Evolutionary conservation across 2,888 invertebrate genomes (phyloP), one percentile per base, ranked within the genome.

Genomic region (Rutpela maculata): DNA sequence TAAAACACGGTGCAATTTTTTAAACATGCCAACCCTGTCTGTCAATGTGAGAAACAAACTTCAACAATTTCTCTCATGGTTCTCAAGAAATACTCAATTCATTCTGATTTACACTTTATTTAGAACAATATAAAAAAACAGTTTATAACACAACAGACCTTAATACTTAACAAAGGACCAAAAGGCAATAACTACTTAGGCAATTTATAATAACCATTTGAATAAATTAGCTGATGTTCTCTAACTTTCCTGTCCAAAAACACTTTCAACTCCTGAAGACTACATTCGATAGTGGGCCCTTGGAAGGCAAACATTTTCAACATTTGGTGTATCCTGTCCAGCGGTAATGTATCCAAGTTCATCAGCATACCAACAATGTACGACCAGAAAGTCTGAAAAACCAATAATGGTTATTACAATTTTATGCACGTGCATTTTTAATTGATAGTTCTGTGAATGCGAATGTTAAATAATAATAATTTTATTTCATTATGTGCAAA

Each of bases 301-400:
- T 97, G 97, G 50, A 97, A 97, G 1, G 98, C 98, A 91, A 99
- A 99, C 95, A 98, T 96, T 89, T 97, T 97, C 78, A 99, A 89
- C 98, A 98, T 98, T 88, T 97, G 97, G 89, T 98, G 97, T 84
- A 99, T 98, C 72, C 98, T 92, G 84, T 98, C 98, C 81, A 98
- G 90, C 0, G 98, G 96, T 87, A 98, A 91, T 0, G 96, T 96
- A 86, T 98, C 98, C 81, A 99, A 91, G 91, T 99, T 99, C 12
- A 98, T 98, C 75, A 99, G 90, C 99, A 99, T 99, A 18, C 98
- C 98, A 63, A 97, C 96, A 84, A 99, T 98, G 87, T 98, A 99
- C 0, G 98, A 97, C 99, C 99, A 99, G 89, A 98, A 98, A 63
- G 95, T 93, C 92, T 93, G 87, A 56, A 88, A 89, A 86, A 84